phyloP scores from a whole-genome alignment of 2,888 invertebrate species.

The Pachydiplax longipennis region DNA sequence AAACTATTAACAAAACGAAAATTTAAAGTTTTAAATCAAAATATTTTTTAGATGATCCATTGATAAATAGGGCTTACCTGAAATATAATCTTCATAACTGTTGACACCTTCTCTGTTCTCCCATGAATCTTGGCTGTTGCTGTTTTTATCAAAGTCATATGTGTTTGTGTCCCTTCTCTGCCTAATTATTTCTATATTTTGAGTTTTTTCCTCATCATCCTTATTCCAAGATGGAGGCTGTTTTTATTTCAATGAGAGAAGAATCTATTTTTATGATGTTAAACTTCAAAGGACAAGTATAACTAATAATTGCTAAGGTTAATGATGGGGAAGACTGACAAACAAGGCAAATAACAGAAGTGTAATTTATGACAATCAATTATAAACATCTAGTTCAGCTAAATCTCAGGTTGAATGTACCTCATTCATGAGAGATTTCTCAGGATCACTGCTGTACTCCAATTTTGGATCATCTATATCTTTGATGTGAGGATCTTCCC shows the following conservation, averaged over 20 bases:
- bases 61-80: conserved; percentile 36
- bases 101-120: not conserved
- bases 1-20: no score
- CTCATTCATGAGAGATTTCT: conserved; percentile 6
- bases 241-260: not conserved
- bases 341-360: not conserved
- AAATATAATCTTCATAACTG: not conserved
- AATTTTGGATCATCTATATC: conserved; percentile 1
- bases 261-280: not conserved
- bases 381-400: not conserved
- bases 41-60: not conserved
- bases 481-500: not conserved
- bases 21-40: no score
- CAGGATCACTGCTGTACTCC: not conserved
- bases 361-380: not conserved
- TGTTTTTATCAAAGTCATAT: not conserved
- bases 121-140: not conserved
- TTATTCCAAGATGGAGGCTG: conserved; percentile 22
- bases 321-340: not conserved
- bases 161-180: not conserved
- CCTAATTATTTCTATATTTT: not conserved
- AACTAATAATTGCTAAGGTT: not conserved
- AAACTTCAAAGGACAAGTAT: not conserved
- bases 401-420: not conserved
- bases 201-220: not conserved